Conservation (phyloP, 2,113 vertebrate genomes). For the Tetrax tetrax region DNA sequence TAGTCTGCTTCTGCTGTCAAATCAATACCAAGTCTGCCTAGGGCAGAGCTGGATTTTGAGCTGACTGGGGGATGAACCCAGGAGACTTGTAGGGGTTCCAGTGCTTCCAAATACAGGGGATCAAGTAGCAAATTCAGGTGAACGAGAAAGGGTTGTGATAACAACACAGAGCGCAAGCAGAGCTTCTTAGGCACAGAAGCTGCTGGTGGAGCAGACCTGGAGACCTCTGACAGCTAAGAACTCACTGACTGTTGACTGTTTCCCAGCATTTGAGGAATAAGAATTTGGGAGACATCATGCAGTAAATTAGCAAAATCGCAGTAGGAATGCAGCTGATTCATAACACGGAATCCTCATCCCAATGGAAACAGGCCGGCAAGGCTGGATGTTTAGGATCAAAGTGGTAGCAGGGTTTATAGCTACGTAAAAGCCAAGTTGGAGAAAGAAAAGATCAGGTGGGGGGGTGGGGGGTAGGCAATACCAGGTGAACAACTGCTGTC, state of each 20-base stretch:
- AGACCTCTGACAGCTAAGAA: not conserved
- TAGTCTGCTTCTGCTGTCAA: not conserved
- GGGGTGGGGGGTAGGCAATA: not conserved
- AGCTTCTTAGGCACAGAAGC: not conserved
- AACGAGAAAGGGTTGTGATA: not conserved
- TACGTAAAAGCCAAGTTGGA: not conserved
- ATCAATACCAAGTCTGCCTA: fast-evolving
- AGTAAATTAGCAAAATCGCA: not conserved
- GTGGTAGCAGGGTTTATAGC: not conserved
- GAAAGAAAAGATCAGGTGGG: not conserved
- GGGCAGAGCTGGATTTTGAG: not conserved
- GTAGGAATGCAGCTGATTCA: not conserved
- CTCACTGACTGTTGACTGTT: not conserved
- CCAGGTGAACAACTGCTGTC: fast-evolving
- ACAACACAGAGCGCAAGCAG: not conserved
- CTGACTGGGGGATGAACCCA: not conserved
- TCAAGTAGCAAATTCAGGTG: not conserved
- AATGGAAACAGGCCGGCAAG: not conserved
- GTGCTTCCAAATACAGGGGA: not conserved
- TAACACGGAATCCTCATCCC: not conserved
- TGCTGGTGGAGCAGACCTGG: not conserved
- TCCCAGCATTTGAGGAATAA: not conserved
- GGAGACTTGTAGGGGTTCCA: not conserved
- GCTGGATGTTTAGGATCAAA: not conserved
- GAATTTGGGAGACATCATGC: not conserved